These are phyloP conservation scores for Pocota personata DNA, from an alignment of 2,888 invertebrate genomes.

Conservation along the genomic window DNA sequence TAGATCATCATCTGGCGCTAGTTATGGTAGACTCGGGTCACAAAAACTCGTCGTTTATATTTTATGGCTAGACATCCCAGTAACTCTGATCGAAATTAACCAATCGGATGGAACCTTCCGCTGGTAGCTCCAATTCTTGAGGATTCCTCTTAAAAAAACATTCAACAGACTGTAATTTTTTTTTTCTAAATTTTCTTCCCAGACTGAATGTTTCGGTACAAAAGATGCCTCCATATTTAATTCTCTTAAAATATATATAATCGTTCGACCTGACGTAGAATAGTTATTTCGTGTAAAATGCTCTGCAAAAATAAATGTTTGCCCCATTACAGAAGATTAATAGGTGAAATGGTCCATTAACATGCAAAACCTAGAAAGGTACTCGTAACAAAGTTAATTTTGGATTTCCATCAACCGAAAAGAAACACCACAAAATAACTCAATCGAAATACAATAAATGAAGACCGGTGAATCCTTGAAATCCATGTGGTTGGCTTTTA, in stretches of 20 bases:
- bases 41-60: too few relatives aligned
- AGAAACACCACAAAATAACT: constrained; percentile 36
- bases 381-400: constrained; percentile 56
- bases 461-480: constrained; percentile 25
- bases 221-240: neutral
- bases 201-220: neutral
- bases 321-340: constrained; percentile 29
- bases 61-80: too few relatives aligned
- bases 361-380: constrained; percentile 16
- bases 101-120: too few relatives aligned
- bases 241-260: neutral
- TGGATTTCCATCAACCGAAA: constrained; percentile 15
- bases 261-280: neutral
- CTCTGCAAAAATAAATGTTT: constrained; percentile 11
- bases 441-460: constrained; percentile 62
- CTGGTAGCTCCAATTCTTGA: too few relatives aligned
- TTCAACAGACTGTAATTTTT: too few relatives aligned
- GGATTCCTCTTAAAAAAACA: too few relatives aligned
- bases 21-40: too few relatives aligned
- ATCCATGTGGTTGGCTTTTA: constrained; percentile 46
- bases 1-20: too few relatives aligned
- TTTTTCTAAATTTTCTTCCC: too few relatives aligned
- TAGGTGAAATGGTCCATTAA: neutral
- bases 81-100: too few relatives aligned
- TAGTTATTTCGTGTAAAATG: neutral